Percentiles rank a stretch among this genome's conserved stretches.
These are phyloP conservation scores for Anthonomus grandis DNA, from an alignment of 1,140 invertebrate species.

Conservation along the genomic window DNA sequence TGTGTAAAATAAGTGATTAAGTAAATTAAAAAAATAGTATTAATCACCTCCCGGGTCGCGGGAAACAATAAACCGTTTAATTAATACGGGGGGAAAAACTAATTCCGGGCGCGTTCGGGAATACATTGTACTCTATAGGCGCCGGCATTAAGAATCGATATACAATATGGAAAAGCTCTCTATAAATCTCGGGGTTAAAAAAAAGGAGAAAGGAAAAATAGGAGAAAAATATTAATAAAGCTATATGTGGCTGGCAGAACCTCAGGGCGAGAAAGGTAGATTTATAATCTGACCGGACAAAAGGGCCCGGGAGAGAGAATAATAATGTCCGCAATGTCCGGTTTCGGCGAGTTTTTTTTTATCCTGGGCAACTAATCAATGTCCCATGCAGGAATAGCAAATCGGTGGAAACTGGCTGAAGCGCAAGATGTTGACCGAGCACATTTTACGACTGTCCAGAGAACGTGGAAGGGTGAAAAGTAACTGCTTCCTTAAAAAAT, in stretches of 20 bases:
- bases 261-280: conserved; percentile 23
- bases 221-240: conserved; percentile 21
- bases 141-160: conserved; percentile 16
- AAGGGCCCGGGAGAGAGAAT: conserved; percentile 24
- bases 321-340: conserved; percentile 26
- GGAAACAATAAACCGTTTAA: conserved; percentile 17
- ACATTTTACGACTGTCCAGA: conserved; percentile 14
- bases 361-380: conserved; percentile 23
- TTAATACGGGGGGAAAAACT: conserved; percentile 17
- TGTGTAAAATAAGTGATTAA: conserved; percentile 2
- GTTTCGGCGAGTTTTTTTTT: conserved; percentile 15
- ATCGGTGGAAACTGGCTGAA: conserved; percentile 21
- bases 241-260: conserved; percentile 27
- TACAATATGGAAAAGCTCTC: conserved; percentile 6
- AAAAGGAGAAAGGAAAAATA: conserved; percentile 5
- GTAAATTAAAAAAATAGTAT: conserved; percentile 10
- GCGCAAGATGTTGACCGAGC: conserved; percentile 19
- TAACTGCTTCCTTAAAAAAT: too few species aligned
- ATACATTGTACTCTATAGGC: conserved; percentile 14
- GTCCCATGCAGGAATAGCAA: conserved; percentile 19
- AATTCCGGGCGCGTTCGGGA: conserved; percentile 15
- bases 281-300: conserved; percentile 25
- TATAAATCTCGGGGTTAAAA: conserved; percentile 18
- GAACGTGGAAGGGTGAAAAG: conserved; percentile 1
- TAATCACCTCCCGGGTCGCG: conserved; percentile 6